Evolutionary conservation across 92 coral and sea anemone species (phyloP).

Genomic region (Blastomussa wellsi): DNA sequence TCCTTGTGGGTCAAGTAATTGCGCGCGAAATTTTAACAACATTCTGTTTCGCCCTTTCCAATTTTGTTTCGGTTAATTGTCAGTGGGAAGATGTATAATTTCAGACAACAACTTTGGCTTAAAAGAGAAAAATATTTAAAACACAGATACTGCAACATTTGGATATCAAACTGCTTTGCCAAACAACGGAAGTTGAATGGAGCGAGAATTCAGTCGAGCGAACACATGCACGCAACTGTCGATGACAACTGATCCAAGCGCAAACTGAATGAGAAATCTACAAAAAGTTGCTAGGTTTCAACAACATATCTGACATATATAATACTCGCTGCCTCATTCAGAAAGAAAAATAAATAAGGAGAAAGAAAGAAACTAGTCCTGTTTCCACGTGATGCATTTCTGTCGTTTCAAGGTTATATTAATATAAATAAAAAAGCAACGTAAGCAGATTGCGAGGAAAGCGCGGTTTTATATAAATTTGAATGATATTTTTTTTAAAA

Average conservation of each 20-base stretch:
- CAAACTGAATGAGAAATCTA: background rate
- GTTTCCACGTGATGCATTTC: background rate
- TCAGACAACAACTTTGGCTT: background rate
- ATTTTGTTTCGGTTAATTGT: background rate
- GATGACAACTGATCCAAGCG: background rate
- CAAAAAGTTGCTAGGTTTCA: background rate
- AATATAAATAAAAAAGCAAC: background rate
- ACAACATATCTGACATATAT: background rate
- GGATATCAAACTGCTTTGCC: conserved; percentile 5
- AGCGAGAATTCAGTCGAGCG: conserved; percentile 1
- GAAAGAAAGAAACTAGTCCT: background rate
- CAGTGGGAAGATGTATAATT: background rate
- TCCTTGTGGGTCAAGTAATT: background rate
- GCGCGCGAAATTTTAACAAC: conserved; percentile 21
- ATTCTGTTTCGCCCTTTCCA: background rate
- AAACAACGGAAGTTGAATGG: conserved; percentile 41
- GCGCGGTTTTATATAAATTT: background rate
- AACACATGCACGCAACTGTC: conserved; percentile 9
- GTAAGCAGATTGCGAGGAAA: conserved; percentile 12
- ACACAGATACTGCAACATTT: background rate
- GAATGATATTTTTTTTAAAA: background rate
- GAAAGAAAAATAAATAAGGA: background rate
- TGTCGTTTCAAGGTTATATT: background rate
- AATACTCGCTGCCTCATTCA: background rate
- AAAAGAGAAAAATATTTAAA: background rate